A percentile compares a stretch with the other conserved stretches of the same genome.
These are phyloP conservation scores for Pelvicachromis taeniatus DNA, from an alignment of 2,113 vertebrate genomes.

Conservation along the genomic window DNA sequence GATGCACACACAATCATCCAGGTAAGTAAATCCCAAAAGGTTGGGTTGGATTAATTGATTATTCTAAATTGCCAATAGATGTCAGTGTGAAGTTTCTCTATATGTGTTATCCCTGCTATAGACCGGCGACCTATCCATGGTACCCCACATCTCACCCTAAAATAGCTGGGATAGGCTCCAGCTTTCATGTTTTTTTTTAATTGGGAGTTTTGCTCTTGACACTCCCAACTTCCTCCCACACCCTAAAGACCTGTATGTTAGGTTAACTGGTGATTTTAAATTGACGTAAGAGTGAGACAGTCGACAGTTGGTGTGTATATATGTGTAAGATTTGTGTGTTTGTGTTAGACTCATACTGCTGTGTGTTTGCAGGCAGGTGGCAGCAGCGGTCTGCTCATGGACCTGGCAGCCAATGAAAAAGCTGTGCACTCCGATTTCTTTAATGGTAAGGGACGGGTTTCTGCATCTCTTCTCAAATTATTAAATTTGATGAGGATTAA, in stretches of 20 bases:
- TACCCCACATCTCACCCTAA: not conserved
- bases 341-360: too few relatives aligned
- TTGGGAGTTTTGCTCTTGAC: not conserved
- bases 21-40: too few relatives aligned
- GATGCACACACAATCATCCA: too few relatives aligned
- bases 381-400: slow-evolving; percentile 94
- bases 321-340: not conserved
- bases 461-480: not conserved
- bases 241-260: not conserved
- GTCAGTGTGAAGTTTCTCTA: not conserved
- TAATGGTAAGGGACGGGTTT: slow-evolving; percentile 77
- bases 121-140: not conserved
- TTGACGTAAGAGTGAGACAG: not conserved
- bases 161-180: not conserved
- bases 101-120: not conserved
- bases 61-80: not conserved
- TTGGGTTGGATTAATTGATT: not conserved
- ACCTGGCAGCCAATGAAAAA: slow-evolving; percentile 95
- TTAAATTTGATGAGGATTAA: not conserved
- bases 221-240: not conserved
- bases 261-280: not conserved
- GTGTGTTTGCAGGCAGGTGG: slow-evolving; percentile 84
- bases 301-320: not conserved
- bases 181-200: not conserved
- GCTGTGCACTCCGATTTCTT: slow-evolving; percentile 95